These are phyloP conservation scores for Trachelipus rathkii DNA, from an alignment of 1,140 invertebrate genomes.

Conservation along the genomic window DNA sequence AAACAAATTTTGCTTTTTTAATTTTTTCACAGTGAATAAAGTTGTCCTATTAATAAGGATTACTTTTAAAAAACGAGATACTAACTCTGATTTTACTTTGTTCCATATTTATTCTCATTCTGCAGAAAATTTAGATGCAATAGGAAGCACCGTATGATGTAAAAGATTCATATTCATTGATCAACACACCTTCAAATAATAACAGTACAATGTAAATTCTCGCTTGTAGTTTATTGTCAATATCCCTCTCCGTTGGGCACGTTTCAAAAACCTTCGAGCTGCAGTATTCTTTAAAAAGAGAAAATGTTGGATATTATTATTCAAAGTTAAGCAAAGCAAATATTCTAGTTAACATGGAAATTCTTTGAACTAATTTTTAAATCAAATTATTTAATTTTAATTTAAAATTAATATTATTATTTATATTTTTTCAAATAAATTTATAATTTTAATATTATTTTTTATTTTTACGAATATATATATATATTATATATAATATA, in stretches of 20 bases:
- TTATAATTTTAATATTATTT: too few relatives aligned
- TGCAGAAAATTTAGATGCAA: constrained; percentile 90
- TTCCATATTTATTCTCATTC: constrained; percentile 87
- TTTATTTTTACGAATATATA: too few relatives aligned
- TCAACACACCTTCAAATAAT: constrained; percentile 61
- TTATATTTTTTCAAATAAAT: too few relatives aligned
- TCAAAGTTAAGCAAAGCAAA: too few relatives aligned
- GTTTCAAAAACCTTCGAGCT: constrained; percentile 77
- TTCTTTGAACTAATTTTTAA: too few relatives aligned
- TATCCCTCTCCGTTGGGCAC: constrained; percentile 79
- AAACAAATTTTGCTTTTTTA: too few relatives aligned
- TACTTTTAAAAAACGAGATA: constrained; percentile 19
- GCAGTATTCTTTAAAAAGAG: constrained; percentile 68
- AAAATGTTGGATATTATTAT: neutral
- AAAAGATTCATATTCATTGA: constrained; percentile 62
- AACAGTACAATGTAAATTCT: constrained; percentile 61
- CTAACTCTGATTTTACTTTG: constrained; percentile 67
- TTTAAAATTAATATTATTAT: too few relatives aligned
- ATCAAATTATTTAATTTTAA: too few relatives aligned
- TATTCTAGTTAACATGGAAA: too few relatives aligned
- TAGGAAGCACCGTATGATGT: constrained; percentile 62
- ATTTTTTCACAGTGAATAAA: too few relatives aligned
- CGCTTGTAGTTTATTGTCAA: constrained; percentile 54
- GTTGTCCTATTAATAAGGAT: too few relatives aligned
- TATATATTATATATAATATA: too few relatives aligned